phyloP scores from a whole-genome alignment of 2,113 vertebrate genomes.

The Ceyx cyanopectus region DNA sequence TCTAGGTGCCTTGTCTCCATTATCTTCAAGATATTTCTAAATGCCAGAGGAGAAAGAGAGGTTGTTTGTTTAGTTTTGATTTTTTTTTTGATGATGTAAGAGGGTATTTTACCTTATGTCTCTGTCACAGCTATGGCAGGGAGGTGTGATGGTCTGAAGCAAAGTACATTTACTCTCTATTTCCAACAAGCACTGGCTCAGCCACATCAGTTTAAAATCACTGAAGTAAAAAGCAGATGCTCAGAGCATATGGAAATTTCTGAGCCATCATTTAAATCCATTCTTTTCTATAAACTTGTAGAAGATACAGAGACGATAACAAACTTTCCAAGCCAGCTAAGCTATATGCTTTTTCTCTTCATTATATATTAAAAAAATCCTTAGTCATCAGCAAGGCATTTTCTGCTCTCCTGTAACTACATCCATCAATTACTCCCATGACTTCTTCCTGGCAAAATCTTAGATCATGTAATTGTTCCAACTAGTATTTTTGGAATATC shows the following conservation, averaged over 20 bases:
- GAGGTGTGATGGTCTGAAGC: background rate
- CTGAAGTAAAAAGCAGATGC: background rate
- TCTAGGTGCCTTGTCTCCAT: background rate
- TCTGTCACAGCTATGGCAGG: background rate
- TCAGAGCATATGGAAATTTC: background rate
- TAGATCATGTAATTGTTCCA: background rate
- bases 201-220: background rate
- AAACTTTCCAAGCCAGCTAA: background rate
- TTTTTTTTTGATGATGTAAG: background rate
- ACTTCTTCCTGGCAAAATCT: conserved; percentile 9
- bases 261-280: background rate
- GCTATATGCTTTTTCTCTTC: background rate
- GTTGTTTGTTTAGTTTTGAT: background rate
- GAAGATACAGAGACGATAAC: background rate
- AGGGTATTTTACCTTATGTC: background rate
- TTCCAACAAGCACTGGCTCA: background rate
- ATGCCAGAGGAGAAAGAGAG: background rate
- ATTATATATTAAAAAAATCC: background rate
- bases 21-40: background rate
- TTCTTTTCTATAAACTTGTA: background rate
- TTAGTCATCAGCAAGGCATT: conserved; percentile 10
- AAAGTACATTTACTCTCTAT: background rate
- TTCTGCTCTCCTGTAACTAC: background rate
- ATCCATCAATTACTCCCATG: background rate
- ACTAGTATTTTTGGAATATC: background rate